Base-by-base conservation (phyloP, 2,888 invertebrate genomes). In the Caenorhabditis uteleia region DNA sequence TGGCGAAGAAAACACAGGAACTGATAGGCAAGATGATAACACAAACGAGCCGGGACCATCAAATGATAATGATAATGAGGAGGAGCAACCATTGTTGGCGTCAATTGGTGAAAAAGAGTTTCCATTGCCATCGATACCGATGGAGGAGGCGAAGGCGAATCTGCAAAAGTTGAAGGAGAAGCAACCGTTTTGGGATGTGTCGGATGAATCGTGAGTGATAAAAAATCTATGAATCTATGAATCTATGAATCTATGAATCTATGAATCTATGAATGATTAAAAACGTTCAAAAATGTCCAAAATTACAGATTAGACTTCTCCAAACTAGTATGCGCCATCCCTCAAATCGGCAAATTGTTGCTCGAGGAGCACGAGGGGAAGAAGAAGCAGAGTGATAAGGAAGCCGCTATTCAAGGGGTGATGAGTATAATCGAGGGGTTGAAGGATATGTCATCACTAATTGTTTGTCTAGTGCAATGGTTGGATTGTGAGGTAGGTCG, bases 391-490 rank as follows among this genome's bases (percentile, higher is more conserved):
- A 18, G 42, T 3, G 49, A 57, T 64, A 12, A 45, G 10, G 50
- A 57, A n/a, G n/a, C n/a, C n/a, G n/a, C 27, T 7, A 27, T n/a
- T 48, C 39, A 1, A 50, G 51, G 14, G 62, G 53, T n/a, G 43
- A 42, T 29, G 58, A 67, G 57, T 26, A 54, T 67, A 3, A 18
- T 67, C 1, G 39, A 43, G 23, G 56, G 38, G 0, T 12, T 67
- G 6, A 27, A 33, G 18, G 27, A 53, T 0, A 38, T 61, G 40
- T 42, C 60, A 1, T 61, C 45, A 18, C 43, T 67, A 0, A 48
- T 67, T 36, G 27, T 67, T 10, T 67, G 67, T 25, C 38, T 67
- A 2, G 23, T 61, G 3, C 39, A 67, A 48, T 67, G 60, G 60
- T 14, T 61, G 7, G 60, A 67, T 31, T 61, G 56, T 21, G 45